phyloP scores from a whole-genome alignment of 2,888 invertebrate species.

The Campaea margaritaria region DNA sequence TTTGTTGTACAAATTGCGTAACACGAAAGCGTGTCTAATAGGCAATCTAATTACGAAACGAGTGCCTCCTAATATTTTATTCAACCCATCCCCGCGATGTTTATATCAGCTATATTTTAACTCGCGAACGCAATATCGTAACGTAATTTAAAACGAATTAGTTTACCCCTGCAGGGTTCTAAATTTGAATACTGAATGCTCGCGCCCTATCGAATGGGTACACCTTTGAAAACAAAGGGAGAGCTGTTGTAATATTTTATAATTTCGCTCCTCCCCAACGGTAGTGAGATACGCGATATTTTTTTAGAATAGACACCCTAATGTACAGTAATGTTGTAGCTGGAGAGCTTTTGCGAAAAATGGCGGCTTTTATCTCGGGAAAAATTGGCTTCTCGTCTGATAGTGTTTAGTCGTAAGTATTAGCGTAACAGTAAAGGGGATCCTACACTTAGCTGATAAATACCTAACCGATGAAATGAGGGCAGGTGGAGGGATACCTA shows the following conservation, averaged over 20 bases:
- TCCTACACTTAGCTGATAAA: slow-evolving; percentile 42
- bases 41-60: slow-evolving; percentile 62
- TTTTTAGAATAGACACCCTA: slow-evolving; percentile 72
- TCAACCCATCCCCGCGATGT: slow-evolving; percentile 73
- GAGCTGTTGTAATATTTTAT: slow-evolving; percentile 73
- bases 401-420: slow-evolving; percentile 60
- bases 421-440: slow-evolving; percentile 39
- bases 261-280: slow-evolving; percentile 66
- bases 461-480: slow-evolving; percentile 34
- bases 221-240: slow-evolving; percentile 80
- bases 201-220: slow-evolving; percentile 66
- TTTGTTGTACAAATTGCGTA: slow-evolving; percentile 42
- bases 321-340: slow-evolving; percentile 71
- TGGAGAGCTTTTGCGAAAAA: slow-evolving; percentile 68
- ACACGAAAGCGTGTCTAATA: slow-evolving; percentile 56
- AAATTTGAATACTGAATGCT: slow-evolving; percentile 81
- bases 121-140: slow-evolving; percentile 81
- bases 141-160: slow-evolving; percentile 85
- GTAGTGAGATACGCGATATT: slow-evolving; percentile 60
- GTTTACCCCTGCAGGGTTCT: slow-evolving; percentile 75
- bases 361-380: slow-evolving; percentile 64
- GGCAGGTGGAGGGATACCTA: slow-evolving; percentile 9
- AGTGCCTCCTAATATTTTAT: slow-evolving; percentile 67
- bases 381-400: slow-evolving; percentile 63
- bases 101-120: slow-evolving; percentile 79